Base-by-base conservation (phyloP, 2,797 vertebrate species). In the Sciurus vulgaris region DNA sequence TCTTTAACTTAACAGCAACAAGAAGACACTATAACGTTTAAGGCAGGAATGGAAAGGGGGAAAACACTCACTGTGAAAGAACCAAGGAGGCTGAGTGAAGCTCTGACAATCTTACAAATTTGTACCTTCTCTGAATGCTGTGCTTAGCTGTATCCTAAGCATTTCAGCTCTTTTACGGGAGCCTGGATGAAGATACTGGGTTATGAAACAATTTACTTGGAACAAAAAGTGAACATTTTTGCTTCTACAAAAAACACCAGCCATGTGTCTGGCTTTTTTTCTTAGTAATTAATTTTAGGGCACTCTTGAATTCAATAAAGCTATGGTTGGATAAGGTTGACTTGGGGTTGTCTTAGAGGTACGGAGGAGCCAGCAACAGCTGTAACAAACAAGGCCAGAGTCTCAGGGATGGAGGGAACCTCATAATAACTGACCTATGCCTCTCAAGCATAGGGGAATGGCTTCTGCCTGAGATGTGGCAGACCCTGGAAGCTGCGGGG, bases 161-260 rank as follows among this genome's bases (percentile, higher is more conserved):
- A 30, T 74, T 86, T 69, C 17, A 33, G 89, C 13, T 54, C 73
- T 81, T 96, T 65, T 73, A 90, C 84, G 89, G 91, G 79, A 47
- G 76, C 88, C 35, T 20, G n/a, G 72, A 73, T 96, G 96, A 97
- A 87, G 86, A 94, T 96, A 96, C 4, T 28, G 44, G 51, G 51
- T 20, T 56, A 20, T 93, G 95, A 90, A 95, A 89, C 94, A 97
- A 92, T 92, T 67, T 8, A 24, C 77, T 94, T 95, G 95, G 95
- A 90, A 92, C 61, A 81, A 88, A 72, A 0, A 72, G 67, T 0
- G 22, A 13, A 30, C 82, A 77, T 63, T 84, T 90, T 86, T 76
- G 79, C 79, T 82, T 94, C 33, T 13, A 89, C 86, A 85, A 86
- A 91, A 84, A 86, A 78, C 69, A 3, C 73, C 78, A 90, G 72